Base-by-base conservation (phyloP, 64 coral and sea anemone species). In the Anthopleura sola region DNA sequence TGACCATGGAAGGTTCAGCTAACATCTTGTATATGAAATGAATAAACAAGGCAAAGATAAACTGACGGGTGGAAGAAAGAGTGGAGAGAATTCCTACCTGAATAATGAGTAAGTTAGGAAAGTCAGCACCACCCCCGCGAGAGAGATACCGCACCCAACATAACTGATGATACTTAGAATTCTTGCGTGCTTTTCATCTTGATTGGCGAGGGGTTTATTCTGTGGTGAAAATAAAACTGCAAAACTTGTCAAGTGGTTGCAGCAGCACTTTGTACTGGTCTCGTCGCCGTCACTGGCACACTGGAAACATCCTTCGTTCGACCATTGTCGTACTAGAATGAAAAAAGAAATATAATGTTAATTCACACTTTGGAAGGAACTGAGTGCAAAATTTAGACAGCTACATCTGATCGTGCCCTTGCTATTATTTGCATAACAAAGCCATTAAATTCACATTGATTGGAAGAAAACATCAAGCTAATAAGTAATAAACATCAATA, bases 201-300 rank as follows among this genome's bases (percentile, higher is more conserved):
- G 29, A 9, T 55, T 24, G 38, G 49, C 49, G 16, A 37, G 69
- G 50, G 39, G 78, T n/a, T 86, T 50, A 53, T 83, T 90, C n/a
- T 80, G 46, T 12, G 93, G 85, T 58, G 93, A 88, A 82, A 95
- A 95, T 2, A 95, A 24, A 15, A 95, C 90, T 3, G 93, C 93
- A 89, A 95, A 95, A 83, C 90, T 95, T 5, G 93, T 95, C 93
- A 95, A 88, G 82, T 95, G 93, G 88, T 95, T 69, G 87, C 93
- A 91, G 33, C 84, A 82, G 37, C 93, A 95, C 51, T 50, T 55
- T 39, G 85, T 62, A 26, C 81, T 82, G 33, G 77, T 75, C 81
- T 81, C 40, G 13, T 86, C 82, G 40, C 66, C 7, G 23, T 36
- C 34, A 38, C 49, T 37, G 28, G 83, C 46, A 37, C 49, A 56